Percentiles rank a stretch among this genome's conserved stretches.
These are phyloP conservation scores for Cyclophora punctaria DNA, from an alignment of 2,888 invertebrate species.

Conservation along the genomic window DNA sequence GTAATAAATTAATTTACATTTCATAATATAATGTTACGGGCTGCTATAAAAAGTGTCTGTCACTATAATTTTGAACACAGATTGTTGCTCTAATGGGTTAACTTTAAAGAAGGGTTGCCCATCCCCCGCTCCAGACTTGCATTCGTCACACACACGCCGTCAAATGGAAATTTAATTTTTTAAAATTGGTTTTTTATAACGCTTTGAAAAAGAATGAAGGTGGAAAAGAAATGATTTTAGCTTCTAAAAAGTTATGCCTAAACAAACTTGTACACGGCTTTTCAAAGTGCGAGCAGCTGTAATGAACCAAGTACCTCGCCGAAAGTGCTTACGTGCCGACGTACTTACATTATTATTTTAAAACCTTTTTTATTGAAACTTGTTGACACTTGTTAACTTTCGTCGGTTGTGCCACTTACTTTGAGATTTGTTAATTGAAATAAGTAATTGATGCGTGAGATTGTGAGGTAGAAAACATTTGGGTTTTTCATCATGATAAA, in stretches of 20 bases:
- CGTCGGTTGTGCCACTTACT: not conserved
- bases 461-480: too few relatives aligned
- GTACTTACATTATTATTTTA: not conserved
- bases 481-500: too few relatives aligned
- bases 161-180: conserved; percentile 68
- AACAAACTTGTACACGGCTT: not conserved
- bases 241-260: not conserved
- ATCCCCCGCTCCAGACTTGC: conserved; percentile 53
- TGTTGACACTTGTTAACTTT: not conserved
- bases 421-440: not conserved
- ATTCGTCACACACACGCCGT: conserved; percentile 70
- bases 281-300: not conserved
- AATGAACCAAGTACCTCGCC: not conserved
- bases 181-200: conserved; percentile 68
- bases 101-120: conserved; percentile 57
- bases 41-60: conserved; percentile 63
- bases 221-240: conserved; percentile 12
- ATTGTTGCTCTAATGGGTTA: conserved; percentile 60
- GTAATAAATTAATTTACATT: conserved; percentile 65
- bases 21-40: conserved; percentile 53
- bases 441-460: too few relatives aligned
- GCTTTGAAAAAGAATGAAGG: conserved; percentile 43
- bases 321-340: not conserved
- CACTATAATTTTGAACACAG: conserved; percentile 69
- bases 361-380: conserved; percentile 1